Conservation (phyloP, 2,797 vertebrate genomes). For the Carduelis carduelis region DNA sequence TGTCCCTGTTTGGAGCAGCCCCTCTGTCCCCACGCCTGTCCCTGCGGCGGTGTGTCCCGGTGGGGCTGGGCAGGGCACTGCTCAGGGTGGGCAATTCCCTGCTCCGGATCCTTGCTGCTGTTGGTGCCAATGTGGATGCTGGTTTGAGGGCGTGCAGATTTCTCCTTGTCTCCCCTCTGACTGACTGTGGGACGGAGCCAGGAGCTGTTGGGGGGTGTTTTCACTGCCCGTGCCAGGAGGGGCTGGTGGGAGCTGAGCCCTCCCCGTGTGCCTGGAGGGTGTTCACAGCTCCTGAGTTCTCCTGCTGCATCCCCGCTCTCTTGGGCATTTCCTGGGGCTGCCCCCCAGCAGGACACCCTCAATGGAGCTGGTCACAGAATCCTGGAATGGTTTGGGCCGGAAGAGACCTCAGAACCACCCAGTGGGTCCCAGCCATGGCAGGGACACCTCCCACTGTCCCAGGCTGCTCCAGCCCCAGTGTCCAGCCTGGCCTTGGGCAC, state of each 20-base stretch:
- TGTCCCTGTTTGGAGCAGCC: neutral
- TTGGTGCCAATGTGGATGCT: neutral
- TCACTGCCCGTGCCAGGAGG: neutral
- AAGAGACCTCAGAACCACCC: neutral
- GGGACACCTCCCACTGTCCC: neutral
- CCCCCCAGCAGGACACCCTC: neutral
- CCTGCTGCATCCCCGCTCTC: fast-evolving
- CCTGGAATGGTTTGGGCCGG: neutral
- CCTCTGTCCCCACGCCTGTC: neutral
- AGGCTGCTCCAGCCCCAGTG: neutral
- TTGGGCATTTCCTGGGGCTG: fast-evolving
- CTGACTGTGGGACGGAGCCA: neutral
- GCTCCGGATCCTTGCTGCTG: neutral
- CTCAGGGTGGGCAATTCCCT: fast-evolving
- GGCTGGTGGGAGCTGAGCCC: neutral
- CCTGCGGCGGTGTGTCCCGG: neutral
- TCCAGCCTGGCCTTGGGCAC: neutral
- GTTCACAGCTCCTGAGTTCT: fast-evolving
- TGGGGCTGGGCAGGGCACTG: neutral
- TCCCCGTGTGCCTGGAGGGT: neutral
- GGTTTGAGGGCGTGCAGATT: neutral
- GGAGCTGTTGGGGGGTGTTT: neutral
- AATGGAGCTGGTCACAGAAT: neutral
- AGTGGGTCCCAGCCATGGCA: neutral
- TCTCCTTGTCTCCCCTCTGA: neutral